Base-by-base conservation (phyloP, 2,113 vertebrate genomes). In the Irena cyanogastra region DNA sequence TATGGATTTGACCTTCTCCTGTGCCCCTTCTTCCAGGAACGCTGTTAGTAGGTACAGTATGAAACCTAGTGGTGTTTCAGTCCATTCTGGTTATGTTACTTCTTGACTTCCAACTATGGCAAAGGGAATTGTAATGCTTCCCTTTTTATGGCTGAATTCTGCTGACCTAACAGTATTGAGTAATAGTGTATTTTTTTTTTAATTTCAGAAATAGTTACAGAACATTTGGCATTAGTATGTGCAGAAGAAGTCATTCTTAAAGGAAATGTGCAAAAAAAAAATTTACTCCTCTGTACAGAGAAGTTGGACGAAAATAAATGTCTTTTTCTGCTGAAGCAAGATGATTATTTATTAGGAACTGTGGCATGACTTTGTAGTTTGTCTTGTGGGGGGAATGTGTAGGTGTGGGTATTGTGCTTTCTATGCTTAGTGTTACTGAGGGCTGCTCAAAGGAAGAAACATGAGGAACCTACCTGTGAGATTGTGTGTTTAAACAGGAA, bases 101-200 rank as follows among this genome's bases (percentile, higher is more conserved):
- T 68, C 27, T 74, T 83, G 28, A 31, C 63, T 85, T 93, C 54
- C 75, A 77, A 23, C 21, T 74, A 47, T 20, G 75, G 54, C 69
- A 91, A 83, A 66, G 0, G 0, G 57, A 39, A 49, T 39, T 52
- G 54, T 54, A 86, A 64, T 64, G 27, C 16, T 33, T 31, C 28
- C 52, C 60, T 75, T 90, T 95, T 88, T 17, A 86, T 50, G 63
- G 5, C 64, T 88, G 61, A 87, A 84, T 97, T 96, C 69, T 96
- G 79, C 93, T 91, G 72, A 88, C 47, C 49, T 93, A 86, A 60
- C 33, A 33, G 20, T 81, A 83, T 71, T 90, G 72, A 93, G 88
- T 94, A 96, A 94, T 53, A 81, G 61, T 10, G 33, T 47, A 5
- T 13, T 81, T 84, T 81, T 81, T 41, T 41, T 20, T 7, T 1